phyloP scores from a whole-genome alignment of 2,797 vertebrate species.

The Perodicticus potto region DNA sequence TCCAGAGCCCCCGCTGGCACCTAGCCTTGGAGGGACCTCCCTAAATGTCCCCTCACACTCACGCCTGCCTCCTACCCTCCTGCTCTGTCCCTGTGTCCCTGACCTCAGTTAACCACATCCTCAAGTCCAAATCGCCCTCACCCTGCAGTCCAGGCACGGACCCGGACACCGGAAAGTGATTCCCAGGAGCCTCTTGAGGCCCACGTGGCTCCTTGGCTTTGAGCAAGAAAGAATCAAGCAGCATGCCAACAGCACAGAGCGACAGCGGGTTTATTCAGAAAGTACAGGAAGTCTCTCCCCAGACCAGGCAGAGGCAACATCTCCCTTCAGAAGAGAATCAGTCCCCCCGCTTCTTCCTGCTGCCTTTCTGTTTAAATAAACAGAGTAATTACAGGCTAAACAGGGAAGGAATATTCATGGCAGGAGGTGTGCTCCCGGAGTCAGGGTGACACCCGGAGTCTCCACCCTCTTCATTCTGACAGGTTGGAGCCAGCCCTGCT shows the following conservation, averaged over 20 bases:
- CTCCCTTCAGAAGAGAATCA: neutral
- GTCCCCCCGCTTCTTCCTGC: neutral
- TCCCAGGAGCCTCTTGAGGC: neutral
- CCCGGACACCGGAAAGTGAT: neutral
- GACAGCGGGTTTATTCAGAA: neutral
- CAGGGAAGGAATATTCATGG: neutral
- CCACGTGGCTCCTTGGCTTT: neutral
- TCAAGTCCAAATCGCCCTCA: neutral
- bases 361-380: neutral
- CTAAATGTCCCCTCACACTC: neutral
- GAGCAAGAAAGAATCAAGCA: neutral
- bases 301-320: neutral
- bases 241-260: neutral
- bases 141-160: neutral
- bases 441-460: neutral
- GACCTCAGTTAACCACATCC: neutral
- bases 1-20: neutral
- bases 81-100: neutral
- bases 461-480: neutral
- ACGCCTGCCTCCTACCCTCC: neutral
- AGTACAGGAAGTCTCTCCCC: neutral
- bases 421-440: neutral
- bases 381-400: neutral
- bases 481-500: neutral
- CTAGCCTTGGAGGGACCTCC: neutral